Conservation (phyloP, 2,797 vertebrate species). For the Sebastes jordani region DNA sequence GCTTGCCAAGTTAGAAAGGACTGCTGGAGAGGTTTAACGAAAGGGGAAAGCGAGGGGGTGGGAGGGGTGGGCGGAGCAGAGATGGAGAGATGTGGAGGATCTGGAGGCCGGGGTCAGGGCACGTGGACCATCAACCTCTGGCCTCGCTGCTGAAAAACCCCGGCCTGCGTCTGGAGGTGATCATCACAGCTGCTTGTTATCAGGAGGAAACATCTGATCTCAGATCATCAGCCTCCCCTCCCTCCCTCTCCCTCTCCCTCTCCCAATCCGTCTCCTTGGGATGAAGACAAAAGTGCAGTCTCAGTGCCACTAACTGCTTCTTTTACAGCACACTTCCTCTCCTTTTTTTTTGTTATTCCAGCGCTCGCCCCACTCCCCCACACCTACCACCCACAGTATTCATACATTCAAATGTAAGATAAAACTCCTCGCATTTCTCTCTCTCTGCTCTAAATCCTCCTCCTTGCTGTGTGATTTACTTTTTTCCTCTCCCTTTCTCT, state of each 20-base stretch:
- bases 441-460: conserved; percentile 54
- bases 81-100: conserved; percentile 15
- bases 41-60: not conserved
- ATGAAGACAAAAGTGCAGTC: conserved; percentile 59
- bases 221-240: conserved; percentile 49
- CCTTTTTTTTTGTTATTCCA: conserved; percentile 49
- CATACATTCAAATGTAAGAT: conserved; percentile 64
- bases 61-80: not conserved
- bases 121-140: conserved; percentile 52
- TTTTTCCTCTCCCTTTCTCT: conserved; percentile 16
- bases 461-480: conserved; percentile 60
- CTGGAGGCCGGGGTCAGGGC: conserved; percentile 47
- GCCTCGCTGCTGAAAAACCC: conserved; percentile 34
- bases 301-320: conserved; percentile 54
- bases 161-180: conserved; percentile 69
- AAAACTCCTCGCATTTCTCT: conserved; percentile 52
- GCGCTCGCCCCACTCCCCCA: conserved; percentile 6
- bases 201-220: conserved; percentile 80
- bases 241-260: not conserved
- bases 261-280: conserved; percentile 2
- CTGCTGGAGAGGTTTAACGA: conserved; percentile 25
- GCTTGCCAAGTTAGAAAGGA: conserved; percentile 23
- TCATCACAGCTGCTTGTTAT: conserved; percentile 73
- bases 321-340: conserved; percentile 66
- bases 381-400: conserved; percentile 59